A percentile compares a stretch with the other conserved stretches of the same genome.
Evolutionary conservation across 2,888 invertebrate genomes (phyloP).

Genomic region (Aspidiotus destructor): DNA sequence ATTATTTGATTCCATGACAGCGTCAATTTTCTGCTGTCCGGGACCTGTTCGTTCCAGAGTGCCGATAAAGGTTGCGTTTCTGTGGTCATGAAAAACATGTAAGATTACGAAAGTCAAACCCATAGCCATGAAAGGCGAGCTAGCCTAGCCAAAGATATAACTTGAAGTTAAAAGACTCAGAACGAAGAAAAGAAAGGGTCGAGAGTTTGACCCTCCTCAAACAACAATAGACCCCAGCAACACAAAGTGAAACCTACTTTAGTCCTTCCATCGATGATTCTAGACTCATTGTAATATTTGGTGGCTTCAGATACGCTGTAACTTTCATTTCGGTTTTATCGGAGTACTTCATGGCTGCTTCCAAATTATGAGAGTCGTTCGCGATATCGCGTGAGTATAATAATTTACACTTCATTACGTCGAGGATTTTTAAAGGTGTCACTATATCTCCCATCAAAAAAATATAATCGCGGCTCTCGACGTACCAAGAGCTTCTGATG

Average conservation of each 20-base stretch:
- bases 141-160: not conserved
- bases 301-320: slow-evolving; percentile 35
- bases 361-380: slow-evolving; percentile 36
- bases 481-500: slow-evolving; percentile 41
- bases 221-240: not conserved
- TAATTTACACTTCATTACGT: slow-evolving; percentile 40
- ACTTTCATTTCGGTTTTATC: slow-evolving; percentile 37
- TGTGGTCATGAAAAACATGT: slow-evolving; percentile 11
- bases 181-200: not conserved
- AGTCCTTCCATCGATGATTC: slow-evolving; percentile 37
- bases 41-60: slow-evolving; percentile 43
- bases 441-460: slow-evolving; percentile 40
- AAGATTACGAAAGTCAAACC: too few species aligned
- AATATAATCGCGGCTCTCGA: slow-evolving; percentile 39
- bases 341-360: slow-evolving; percentile 37
- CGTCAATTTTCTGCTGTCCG: slow-evolving; percentile 34
- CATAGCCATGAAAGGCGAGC: too few species aligned
- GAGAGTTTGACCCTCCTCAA: not conserved
- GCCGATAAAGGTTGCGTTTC: slow-evolving; percentile 38
- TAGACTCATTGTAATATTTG: slow-evolving; percentile 36
- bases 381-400: slow-evolving; percentile 39
- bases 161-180: not conserved
- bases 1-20: slow-evolving; percentile 33
- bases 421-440: slow-evolving; percentile 42
- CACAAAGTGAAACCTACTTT: slow-evolving; percentile 33